phyloP scores from a whole-genome alignment of 2,888 invertebrate genomes.

The Lycophotia porphyrea region DNA sequence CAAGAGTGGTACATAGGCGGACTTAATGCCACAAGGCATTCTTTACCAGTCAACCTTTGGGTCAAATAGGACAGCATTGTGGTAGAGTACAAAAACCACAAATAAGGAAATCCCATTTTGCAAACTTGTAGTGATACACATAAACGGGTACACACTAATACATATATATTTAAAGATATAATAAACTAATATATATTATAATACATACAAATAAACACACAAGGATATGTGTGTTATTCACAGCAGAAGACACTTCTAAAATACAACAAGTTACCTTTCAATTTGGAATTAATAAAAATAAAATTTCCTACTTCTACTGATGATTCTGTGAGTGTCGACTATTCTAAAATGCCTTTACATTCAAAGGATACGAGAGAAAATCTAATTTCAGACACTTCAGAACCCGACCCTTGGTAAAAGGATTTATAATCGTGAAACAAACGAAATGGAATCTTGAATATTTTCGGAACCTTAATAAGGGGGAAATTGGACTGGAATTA shows the following conservation, averaged over 20 bases:
- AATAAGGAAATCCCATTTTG: no score
- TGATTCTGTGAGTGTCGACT: neutral
- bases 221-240: no score
- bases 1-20: no score
- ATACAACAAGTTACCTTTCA: neutral
- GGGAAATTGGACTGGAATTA: constrained; percentile 26
- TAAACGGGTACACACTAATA: no score
- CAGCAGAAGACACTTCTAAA: neutral
- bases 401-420: constrained; percentile 17
- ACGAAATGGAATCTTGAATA: constrained; percentile 26
- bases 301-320: neutral
- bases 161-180: no score
- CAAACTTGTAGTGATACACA: no score
- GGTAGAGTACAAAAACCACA: no score
- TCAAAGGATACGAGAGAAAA: neutral
- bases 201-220: no score
- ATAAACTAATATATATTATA: no score
- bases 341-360: neutral
- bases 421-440: constrained; percentile 22
- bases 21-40: no score
- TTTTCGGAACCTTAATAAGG: constrained; percentile 28
- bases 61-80: no score
- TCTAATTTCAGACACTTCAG: constrained; percentile 2
- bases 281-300: neutral
- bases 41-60: no score